Evolutionary conservation across 35 echinoderm and acorn worm species (phyloP), one percentile per base, ranked within the genome.

Genomic region (Eucidaris tribuloides): DNA sequence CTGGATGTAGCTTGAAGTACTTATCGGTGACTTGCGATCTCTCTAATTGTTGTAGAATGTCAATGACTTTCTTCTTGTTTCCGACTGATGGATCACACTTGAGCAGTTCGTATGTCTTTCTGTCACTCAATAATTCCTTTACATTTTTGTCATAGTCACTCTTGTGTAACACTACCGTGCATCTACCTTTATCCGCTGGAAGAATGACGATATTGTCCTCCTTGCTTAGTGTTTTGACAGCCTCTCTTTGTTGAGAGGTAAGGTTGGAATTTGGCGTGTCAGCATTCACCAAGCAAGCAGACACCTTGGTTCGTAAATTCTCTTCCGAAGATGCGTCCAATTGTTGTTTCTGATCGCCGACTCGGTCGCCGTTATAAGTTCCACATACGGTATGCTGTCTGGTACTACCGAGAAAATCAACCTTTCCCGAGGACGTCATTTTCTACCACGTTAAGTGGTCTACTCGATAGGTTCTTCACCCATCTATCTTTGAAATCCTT

Each of bases 11-110:
- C 48, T 52, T 9, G 48, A 52, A 11, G n/a, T n/a, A 52, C 9
- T 52, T n/a, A 11, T n/a, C n/a, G n/a, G 48, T 52, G n/a, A 52
- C 48, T 52, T 52, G 9, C 48, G 48, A 52, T 52, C 48, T 52
- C 48, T 52, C 9, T 52, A 76, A n/a, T n/a, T n/a, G n/a, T n/a
- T n/a, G n/a, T n/a, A n/a, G n/a, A 76, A 6, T 33, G 68, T 50
- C 77, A 79, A 52, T 79, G 42, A 71, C 56, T 35, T 70, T 64
- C 60, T 84, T 68, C 22, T 71, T 84, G 30, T 84, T 68, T 9
- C 33, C 32, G 19, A 5, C 25, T 5, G 81, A 42, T 2, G 81
- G 81, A 42, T 84, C 81, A 5, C 62, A 4, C 43, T 80, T 80
- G 36, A 80, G 43, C 15, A 80, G 19, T 80, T 80, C 14, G 32